Conservation (phyloP, 2,797 vertebrate genomes). For the Xenentodon cancila region DNA sequence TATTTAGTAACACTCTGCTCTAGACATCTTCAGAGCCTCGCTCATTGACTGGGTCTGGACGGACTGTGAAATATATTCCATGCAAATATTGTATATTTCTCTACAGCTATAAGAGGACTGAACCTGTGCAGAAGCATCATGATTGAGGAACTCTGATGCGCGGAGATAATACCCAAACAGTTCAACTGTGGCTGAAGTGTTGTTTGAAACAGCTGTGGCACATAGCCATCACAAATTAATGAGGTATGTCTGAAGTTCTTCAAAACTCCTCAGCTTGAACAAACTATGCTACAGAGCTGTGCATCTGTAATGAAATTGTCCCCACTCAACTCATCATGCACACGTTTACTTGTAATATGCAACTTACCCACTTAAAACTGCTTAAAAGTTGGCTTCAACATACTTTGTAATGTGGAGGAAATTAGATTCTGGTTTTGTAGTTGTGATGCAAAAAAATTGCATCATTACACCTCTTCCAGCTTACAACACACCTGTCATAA, state of each 20-base stretch:
- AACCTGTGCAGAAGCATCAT: constrained; percentile 12
- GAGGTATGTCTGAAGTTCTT: constrained; percentile 22
- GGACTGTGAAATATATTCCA: too few species aligned
- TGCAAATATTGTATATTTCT: too few species aligned
- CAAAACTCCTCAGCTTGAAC: constrained; percentile 29
- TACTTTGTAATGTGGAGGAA: constrained; percentile 1
- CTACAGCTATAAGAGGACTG: constrained; percentile 18
- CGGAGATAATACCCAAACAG: constrained; percentile 22
- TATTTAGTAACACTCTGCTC: too few species aligned
- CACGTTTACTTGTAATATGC: constrained; percentile 12
- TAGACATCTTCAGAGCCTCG: too few species aligned
- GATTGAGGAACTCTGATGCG: constrained; percentile 24
- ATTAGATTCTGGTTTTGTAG: constrained; percentile 9
- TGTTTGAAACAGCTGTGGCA: constrained; percentile 23
- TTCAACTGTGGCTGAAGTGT: constrained; percentile 11
- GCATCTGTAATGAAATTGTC: constrained; percentile 8
- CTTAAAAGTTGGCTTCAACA: constrained; percentile 5
- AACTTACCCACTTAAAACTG: constrained; percentile 11
- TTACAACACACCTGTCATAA: constrained; percentile 2
- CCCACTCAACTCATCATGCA: not conserved
- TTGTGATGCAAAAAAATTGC: not conserved
- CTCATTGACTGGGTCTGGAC: too few species aligned
- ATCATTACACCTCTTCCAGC: constrained; percentile 6
- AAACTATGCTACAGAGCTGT: constrained; percentile 19
- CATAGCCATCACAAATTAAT: constrained; percentile 27